These are phyloP conservation scores for Odontophorus gujanensis DNA, from an alignment of 2,113 vertebrate genomes.

Conservation along the genomic window DNA sequence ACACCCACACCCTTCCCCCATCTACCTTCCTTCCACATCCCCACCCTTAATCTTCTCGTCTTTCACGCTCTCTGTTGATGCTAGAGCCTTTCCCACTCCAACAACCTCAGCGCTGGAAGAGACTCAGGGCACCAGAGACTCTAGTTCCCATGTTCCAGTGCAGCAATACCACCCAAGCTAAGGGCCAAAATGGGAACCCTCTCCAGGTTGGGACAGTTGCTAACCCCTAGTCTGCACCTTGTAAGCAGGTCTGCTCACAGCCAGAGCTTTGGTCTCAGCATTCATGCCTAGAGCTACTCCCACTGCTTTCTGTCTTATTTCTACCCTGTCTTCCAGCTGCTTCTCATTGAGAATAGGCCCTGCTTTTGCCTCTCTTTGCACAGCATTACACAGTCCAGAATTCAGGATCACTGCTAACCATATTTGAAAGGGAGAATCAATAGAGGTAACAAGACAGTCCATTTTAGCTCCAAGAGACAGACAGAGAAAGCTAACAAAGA, in stretches of 20 bases:
- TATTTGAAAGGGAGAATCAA: conserved; percentile 29
- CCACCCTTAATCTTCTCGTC: not conserved
- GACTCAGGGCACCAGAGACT: not conserved
- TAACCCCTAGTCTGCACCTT: not conserved
- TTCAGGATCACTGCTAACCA: conserved; percentile 1
- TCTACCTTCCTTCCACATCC: not conserved
- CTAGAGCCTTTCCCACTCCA: not conserved
- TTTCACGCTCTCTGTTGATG: not conserved
- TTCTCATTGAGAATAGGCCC: not conserved
- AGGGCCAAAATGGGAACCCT: not conserved
- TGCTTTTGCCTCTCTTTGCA: not conserved
- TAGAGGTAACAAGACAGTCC: conserved; percentile 3
- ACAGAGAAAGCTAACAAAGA: not conserved
- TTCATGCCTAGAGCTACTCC: not conserved
- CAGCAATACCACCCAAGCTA: not conserved
- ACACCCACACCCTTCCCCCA: not conserved
- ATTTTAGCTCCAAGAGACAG: not conserved
- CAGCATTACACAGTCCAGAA: not conserved
- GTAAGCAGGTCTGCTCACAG: fast-evolving
- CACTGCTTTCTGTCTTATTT: not conserved
- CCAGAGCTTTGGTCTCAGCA: not conserved
- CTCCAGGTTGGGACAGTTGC: not conserved
- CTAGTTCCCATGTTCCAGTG: not conserved
- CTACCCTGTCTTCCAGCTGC: not conserved
- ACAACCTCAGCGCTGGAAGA: not conserved